phyloP scores from a whole-genome alignment of 1,140 invertebrate species.

The Drosophila chauvacae region DNA sequence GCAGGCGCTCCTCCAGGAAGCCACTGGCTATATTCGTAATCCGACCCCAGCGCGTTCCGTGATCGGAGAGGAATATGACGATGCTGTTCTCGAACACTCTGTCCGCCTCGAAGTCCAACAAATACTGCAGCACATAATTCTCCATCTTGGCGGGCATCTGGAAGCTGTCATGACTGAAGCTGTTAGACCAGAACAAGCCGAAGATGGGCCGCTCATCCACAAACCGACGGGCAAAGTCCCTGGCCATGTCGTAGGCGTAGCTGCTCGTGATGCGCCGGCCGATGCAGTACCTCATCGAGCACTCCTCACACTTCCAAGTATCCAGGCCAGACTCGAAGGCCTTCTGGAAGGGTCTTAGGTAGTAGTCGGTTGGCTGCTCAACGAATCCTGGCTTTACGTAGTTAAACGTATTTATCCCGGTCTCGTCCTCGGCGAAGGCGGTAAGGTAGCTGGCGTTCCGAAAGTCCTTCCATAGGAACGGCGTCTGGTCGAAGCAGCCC shows the following conservation, averaged over 20 bases:
- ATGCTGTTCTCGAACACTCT: slow-evolving; percentile 88
- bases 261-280: slow-evolving; percentile 87
- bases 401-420: slow-evolving; percentile 91
- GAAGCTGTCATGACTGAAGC: slow-evolving; percentile 90
- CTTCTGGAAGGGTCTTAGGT: slow-evolving; percentile 89
- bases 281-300: slow-evolving; percentile 84
- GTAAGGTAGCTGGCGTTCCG: slow-evolving; percentile 90
- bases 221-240: slow-evolving; percentile 85
- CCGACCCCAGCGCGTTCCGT: slow-evolving; percentile 94
- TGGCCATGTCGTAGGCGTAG: slow-evolving; percentile 86
- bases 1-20: slow-evolving; percentile 94
- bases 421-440: slow-evolving; percentile 91
- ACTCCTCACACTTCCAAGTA: slow-evolving; percentile 34
- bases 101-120: slow-evolving; percentile 86
- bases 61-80: slow-evolving; percentile 94
- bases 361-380: slow-evolving; percentile 93
- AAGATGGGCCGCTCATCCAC: slow-evolving; percentile 86
- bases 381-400: slow-evolving; percentile 91
- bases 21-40: slow-evolving; percentile 88
- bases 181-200: slow-evolving; percentile 92
- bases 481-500: slow-evolving; percentile 87
- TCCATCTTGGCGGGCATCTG: slow-evolving; percentile 88
- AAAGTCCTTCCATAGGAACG: slow-evolving; percentile 92
- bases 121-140: slow-evolving; percentile 86
- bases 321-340: slow-evolving; percentile 85